These are phyloP conservation scores for Cottoperca gobio DNA, from an alignment of 2,797 vertebrate genomes.

Conservation along the genomic window DNA sequence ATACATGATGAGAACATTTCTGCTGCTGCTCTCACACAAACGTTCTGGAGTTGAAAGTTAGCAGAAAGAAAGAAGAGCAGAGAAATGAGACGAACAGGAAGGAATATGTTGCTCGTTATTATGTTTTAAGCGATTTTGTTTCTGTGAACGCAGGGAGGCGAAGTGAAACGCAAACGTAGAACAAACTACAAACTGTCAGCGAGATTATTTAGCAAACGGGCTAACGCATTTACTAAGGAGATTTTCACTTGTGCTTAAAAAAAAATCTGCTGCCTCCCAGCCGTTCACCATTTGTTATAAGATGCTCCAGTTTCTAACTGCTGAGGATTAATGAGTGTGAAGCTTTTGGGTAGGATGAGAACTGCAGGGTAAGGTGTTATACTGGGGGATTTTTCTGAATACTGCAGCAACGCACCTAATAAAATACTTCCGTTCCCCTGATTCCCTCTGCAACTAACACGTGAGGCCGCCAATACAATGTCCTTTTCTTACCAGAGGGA, in stretches of 20 bases:
- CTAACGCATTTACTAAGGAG: slow-evolving; percentile 16
- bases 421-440: slow-evolving; percentile 20
- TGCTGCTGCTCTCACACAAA: slow-evolving; percentile 38
- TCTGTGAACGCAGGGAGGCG: not conserved
- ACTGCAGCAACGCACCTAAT: slow-evolving; percentile 20
- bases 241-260: slow-evolving; percentile 32
- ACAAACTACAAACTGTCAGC: not conserved
- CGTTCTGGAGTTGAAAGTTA: slow-evolving; percentile 73
- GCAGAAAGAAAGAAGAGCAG: not conserved
- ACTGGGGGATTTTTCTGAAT: slow-evolving; percentile 40
- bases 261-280: slow-evolving; percentile 23
- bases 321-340: slow-evolving; percentile 55
- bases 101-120: not conserved
- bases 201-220: slow-evolving; percentile 35
- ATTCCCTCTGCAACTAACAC: slow-evolving; percentile 12
- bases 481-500: not conserved
- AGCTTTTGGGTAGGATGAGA: slow-evolving; percentile 41
- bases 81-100: not conserved
- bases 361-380: slow-evolving; percentile 41
- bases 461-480: slow-evolving; percentile 16
- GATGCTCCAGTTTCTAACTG: slow-evolving; percentile 43
- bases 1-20: slow-evolving; percentile 58
- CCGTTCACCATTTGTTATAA: slow-evolving; percentile 17
- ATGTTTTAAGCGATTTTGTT: not conserved
- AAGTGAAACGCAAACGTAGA: slow-evolving; percentile 12